A percentile compares a stretch with the other conserved stretches of the same genome.
Evolutionary conservation across 2,888 invertebrate species (phyloP).

Genomic region (Chrysopilus asiliformis): DNA sequence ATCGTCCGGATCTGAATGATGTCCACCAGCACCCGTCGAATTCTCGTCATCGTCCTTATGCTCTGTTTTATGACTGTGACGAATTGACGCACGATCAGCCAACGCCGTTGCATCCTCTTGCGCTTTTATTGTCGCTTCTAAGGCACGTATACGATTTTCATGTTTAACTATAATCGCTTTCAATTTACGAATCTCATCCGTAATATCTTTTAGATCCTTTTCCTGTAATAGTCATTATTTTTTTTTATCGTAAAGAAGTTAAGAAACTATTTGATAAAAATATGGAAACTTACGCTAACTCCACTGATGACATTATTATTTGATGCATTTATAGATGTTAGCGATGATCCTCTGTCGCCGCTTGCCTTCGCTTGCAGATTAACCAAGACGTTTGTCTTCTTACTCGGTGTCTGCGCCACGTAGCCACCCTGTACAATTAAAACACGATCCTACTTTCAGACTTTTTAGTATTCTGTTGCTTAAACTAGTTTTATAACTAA

Average conservation of each 20-base stretch:
- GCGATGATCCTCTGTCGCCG: constrained; percentile 26
- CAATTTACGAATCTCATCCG: constrained; percentile 79
- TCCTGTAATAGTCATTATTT: constrained; percentile 30
- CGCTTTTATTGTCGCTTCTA: constrained; percentile 31
- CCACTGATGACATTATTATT: constrained; percentile 25
- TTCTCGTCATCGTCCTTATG: constrained; percentile 20
- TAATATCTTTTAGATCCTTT: constrained; percentile 61
- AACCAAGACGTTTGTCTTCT: constrained; percentile 71
- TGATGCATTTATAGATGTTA: constrained; percentile 21
- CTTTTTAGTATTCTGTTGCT: constrained; percentile 32
- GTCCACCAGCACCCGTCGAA: constrained; percentile 14
- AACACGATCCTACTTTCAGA: constrained; percentile 50
- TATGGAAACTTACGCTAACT: constrained; percentile 30
- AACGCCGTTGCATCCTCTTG: constrained; percentile 22
- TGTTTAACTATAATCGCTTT: constrained; percentile 92
- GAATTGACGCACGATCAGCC: constrained; percentile 5
- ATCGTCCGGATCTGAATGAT: constrained; percentile 25
- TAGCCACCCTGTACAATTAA: constrained; percentile 53
- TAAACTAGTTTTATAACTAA: constrained; percentile 7
- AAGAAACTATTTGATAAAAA: no score
- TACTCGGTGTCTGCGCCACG: constrained; percentile 41
- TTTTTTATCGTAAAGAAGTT: neutral
- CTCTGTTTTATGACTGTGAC: constrained; percentile 12
- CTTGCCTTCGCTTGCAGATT: constrained; percentile 44
- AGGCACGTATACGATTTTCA: constrained; percentile 49